phyloP scores from a whole-genome alignment of 2,797 vertebrate species.

The Pseudochaenichthys georgianus region DNA sequence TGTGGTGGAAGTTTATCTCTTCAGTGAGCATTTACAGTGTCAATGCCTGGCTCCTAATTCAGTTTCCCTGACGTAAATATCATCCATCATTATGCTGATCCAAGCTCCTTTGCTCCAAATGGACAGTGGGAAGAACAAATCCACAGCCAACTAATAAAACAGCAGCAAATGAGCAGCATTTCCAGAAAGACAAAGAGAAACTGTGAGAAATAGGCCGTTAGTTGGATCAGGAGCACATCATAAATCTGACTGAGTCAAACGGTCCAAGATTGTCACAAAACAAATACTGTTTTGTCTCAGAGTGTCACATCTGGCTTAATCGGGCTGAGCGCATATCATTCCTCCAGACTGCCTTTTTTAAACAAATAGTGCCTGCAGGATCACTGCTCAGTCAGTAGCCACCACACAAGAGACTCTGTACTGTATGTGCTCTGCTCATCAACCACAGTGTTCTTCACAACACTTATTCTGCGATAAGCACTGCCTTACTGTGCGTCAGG shows the following conservation, averaged over 20 bases:
- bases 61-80: constrained; percentile 59
- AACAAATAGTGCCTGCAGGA: constrained; percentile 51
- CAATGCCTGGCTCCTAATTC: constrained; percentile 35
- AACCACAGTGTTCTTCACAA: constrained; percentile 26
- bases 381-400: constrained; percentile 21
- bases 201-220: constrained; percentile 61
- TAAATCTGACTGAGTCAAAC: constrained; percentile 76
- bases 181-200: constrained; percentile 73
- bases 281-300: constrained; percentile 77
- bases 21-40: constrained; percentile 39
- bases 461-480: constrained; percentile 6
- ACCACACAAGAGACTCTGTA: constrained; percentile 32
- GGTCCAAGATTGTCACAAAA: constrained; percentile 76
- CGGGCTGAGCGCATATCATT: constrained; percentile 24
- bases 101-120: constrained; percentile 60
- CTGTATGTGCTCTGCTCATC: constrained; percentile 18
- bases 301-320: constrained; percentile 76
- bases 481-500: constrained; percentile 9
- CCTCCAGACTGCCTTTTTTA: constrained; percentile 27
- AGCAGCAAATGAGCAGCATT: constrained; percentile 57
- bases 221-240: constrained; percentile 58
- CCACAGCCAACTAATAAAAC: constrained; percentile 74
- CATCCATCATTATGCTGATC: constrained; percentile 58
- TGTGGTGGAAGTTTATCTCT: constrained; percentile 10
- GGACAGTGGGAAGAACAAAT: constrained; percentile 55